phyloP scores from a whole-genome alignment of 2,888 invertebrate genomes.

The Blera fallax region DNA sequence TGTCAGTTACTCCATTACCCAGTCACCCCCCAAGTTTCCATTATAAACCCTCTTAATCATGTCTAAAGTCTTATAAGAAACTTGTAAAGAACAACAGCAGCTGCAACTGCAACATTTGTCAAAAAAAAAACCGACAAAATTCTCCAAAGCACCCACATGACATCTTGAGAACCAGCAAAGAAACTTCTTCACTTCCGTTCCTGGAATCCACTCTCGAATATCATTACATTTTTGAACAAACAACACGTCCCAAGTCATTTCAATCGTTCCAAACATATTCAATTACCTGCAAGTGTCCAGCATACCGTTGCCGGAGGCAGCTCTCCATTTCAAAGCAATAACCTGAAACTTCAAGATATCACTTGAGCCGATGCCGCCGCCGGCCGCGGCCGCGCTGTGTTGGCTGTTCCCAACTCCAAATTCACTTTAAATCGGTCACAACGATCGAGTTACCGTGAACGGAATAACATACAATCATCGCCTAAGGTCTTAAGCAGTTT shows the following conservation, averaged over 20 bases:
- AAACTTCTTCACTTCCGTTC: conserved; percentile 30
- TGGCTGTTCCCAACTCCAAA: conserved; percentile 49
- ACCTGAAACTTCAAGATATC: conserved; percentile 63
- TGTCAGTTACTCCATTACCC: not conserved
- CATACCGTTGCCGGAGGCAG: conserved; percentile 18
- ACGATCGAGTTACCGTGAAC: conserved; percentile 66
- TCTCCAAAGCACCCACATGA: conserved; percentile 12
- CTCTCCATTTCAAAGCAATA: conserved; percentile 61
- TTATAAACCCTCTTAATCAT: not conserved
- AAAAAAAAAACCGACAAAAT: not conserved
- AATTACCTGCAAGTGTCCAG: conserved; percentile 53
- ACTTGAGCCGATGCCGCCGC: conserved; percentile 15
- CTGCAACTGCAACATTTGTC: conserved; percentile 16
- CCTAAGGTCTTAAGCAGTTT: conserved; percentile 47
- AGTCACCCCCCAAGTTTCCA: not conserved
- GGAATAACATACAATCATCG: conserved; percentile 57
- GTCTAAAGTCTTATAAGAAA: not conserved
- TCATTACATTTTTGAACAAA: not conserved
- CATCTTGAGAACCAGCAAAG: not conserved
- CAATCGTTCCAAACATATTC: conserved; percentile 38
- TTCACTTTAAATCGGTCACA: conserved; percentile 68
- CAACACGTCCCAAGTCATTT: conserved; percentile 20
- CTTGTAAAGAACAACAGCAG: not conserved
- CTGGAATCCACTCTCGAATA: conserved; percentile 28
- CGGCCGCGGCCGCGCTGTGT: not conserved